These are phyloP conservation scores for Philereme vetulata DNA, from an alignment of 2,888 invertebrate genomes.

Conservation along the genomic window DNA sequence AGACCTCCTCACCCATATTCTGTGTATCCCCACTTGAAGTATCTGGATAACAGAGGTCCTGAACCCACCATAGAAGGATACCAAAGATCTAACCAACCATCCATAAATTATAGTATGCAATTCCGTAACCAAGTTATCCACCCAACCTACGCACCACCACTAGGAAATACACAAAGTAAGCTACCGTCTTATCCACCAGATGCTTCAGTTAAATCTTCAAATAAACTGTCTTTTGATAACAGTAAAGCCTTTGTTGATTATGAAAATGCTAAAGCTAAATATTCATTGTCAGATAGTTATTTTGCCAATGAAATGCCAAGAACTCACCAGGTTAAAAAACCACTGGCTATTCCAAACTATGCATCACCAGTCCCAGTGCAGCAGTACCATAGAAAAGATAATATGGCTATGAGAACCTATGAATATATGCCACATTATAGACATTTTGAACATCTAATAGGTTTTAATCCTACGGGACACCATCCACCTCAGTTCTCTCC, in stretches of 20 bases:
- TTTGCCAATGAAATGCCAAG: constrained; percentile 66
- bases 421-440: constrained; percentile 65
- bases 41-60: constrained; percentile 65
- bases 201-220: constrained; percentile 55
- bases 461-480: constrained; percentile 58
- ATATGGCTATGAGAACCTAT: constrained; percentile 57
- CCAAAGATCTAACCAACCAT: constrained; percentile 65
- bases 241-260: constrained; percentile 68
- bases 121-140: constrained; percentile 69
- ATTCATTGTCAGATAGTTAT: constrained; percentile 59
- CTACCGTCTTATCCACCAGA: constrained; percentile 64
- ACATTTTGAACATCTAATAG: constrained; percentile 60
- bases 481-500: constrained; percentile 73
- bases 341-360: constrained; percentile 62
- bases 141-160: constrained; percentile 61
- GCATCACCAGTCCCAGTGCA: constrained; percentile 57
- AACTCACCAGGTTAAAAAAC: constrained; percentile 59
- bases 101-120: constrained; percentile 57
- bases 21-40: constrained; percentile 67
- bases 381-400: constrained; percentile 69
- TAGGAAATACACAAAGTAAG: constrained; percentile 67
- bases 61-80: constrained; percentile 68
- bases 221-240: constrained; percentile 66
- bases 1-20: constrained; percentile 63
- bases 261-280: constrained; percentile 64